Base-by-base conservation (phyloP, 2,888 invertebrate species). In the Pyrochroa serraticornis region DNA sequence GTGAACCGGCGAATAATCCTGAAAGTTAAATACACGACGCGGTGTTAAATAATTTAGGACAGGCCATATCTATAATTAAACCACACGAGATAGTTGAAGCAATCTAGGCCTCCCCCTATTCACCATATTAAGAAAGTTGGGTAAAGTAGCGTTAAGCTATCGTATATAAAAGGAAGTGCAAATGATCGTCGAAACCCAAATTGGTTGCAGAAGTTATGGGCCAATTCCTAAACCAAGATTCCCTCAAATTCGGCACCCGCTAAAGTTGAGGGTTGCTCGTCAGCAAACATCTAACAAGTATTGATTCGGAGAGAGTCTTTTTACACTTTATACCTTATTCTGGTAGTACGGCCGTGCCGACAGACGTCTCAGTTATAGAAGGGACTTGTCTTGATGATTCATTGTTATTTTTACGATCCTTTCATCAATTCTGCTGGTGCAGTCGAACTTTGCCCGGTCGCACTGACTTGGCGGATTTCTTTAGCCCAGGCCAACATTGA, bases 171-270 rank as follows among this genome's bases (percentile, higher is more conserved):
- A 69, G 69, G 68, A 68, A 69, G 69, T 69, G 69, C 65, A 71
- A 69, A 71, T 69, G 70, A 71, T 71, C 66, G 66, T 68, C 51
- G 61, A 62, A 65, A 66, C 60, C 68, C 56, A 68, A 70, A 70
- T 70, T 68, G 71, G 63, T 66, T 66, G 63, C 44, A 54, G 58
- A 69, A 70, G 64, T 70, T 69, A 67, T 65, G 66, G 62, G 62
- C 64, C 63, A 55, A 67, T 68, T 68, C 60, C 65, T 64, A 64
- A 67, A 65, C 64, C 65, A 58, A 56, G 64, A 63, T 63, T 62
- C 62, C 55, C 64, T 58, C 62, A 63, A 64, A 66, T 64, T 59
- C 55, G 35, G 58, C 48, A 32, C 35, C 31, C 48, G 44, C 53
- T 54, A 34, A 57, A 58, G 43, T 54, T 37, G 50, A 50, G 58